Evolutionary conservation across 1,140 invertebrate genomes (phyloP), one percentile per base, ranked within the genome.

Genomic region (Antheraea mylitta): DNA sequence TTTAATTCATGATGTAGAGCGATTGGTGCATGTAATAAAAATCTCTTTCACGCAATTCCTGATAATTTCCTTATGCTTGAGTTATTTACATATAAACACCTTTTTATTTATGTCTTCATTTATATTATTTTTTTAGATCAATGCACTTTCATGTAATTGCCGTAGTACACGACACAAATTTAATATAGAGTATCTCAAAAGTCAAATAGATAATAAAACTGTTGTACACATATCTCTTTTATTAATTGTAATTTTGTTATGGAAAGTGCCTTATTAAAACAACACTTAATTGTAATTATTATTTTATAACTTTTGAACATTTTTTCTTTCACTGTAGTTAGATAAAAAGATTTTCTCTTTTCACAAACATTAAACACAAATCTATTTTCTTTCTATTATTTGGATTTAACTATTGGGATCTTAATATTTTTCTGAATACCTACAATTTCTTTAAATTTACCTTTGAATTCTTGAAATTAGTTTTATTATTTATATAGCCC

Each of bases 361-460:
- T 91, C 89, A 91, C 83, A 89, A 91, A 89, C 89, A 91, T 89
- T 72, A 75, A 85, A 89, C 83, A 87, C 86, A 78, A 79, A 58
- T 71, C 11, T n/a, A 63, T 13, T 30, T 37, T 64, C 67, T 37
- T 66, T 66, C 60, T 22, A 53, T 69, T 53, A 6, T n/a, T 53
- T 30, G 22, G 22, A 30, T 30, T 30, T 30, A 2, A 30, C 1
- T 30, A 30, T 30, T 30, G 22, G 22, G 38, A 42, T 9, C 38
- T 42, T 42, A 42, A 42, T 30, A 30, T 30, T 30, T 30, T n/a
- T 30, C 1, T 2, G 22, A 30, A 2, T 30, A 30, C 4, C 22
- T 42, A 42, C 3, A 42, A 42, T 42, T 42, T 9, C 11, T 42
- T 42, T 11, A 42, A 42, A 8, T 42, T 0, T 42, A 7, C 38